These are phyloP conservation scores for Galerucella pusilla DNA, from an alignment of 2,888 invertebrate species.

Conservation along the genomic window DNA sequence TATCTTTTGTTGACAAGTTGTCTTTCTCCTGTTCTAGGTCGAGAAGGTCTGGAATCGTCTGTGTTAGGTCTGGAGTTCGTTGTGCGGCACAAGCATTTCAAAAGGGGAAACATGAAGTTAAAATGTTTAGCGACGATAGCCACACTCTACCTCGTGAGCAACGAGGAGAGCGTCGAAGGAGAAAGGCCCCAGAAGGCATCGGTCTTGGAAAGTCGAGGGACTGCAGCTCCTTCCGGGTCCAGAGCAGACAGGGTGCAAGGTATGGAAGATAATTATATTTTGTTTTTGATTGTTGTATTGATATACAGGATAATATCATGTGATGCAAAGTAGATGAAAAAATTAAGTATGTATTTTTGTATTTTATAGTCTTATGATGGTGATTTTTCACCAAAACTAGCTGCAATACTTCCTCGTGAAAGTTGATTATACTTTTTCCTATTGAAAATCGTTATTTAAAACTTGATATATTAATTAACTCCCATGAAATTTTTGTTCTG, in stretches of 20 bases:
- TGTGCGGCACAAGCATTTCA: constrained; percentile 84
- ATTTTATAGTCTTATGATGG: no score
- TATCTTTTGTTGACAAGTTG: background rate
- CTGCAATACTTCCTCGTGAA: no score
- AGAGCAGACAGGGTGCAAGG: constrained; percentile 83
- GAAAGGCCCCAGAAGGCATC: constrained; percentile 80
- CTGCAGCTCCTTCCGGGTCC: constrained; percentile 70
- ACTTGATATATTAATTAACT: no score
- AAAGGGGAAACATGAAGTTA: constrained; percentile 85
- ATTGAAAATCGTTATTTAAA: no score
- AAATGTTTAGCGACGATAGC: constrained; percentile 91
- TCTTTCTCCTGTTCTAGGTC: constrained; percentile 46
- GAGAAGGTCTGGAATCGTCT: constrained; percentile 80
- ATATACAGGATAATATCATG: no score
- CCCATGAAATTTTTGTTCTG: background rate
- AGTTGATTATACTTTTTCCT: no score
- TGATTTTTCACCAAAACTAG: no score
- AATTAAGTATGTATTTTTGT: no score
- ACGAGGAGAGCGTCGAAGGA: constrained; percentile 88
- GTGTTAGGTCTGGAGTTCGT: constrained; percentile 83
- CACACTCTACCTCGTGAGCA: constrained; percentile 86
- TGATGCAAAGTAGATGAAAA: no score
- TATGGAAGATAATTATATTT: constrained; percentile 48
- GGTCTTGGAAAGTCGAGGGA: constrained; percentile 81
- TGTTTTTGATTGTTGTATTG: no score